phyloP scores from a whole-genome alignment of 2,888 invertebrate genomes.

The Drosophila paranaensis region DNA sequence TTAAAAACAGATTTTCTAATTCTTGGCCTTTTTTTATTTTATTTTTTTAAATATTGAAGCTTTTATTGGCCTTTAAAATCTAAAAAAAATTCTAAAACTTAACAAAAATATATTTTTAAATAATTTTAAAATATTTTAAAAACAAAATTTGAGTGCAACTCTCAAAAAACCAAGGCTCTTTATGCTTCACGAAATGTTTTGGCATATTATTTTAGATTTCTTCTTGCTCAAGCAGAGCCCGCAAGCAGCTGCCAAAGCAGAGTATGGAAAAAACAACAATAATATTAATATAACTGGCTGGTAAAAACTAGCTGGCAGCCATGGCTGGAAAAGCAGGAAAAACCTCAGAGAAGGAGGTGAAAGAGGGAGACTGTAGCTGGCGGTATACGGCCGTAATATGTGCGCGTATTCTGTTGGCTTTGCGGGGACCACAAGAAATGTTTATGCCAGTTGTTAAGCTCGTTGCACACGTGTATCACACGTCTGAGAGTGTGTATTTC shows the following conservation, averaged over 20 bases:
- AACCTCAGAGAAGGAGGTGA: not conserved
- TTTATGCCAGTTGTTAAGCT: slow-evolving; percentile 49
- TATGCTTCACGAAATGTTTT: not conserved
- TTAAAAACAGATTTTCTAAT: too few relatives aligned
- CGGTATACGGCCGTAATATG: slow-evolving; percentile 13
- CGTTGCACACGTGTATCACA: slow-evolving; percentile 10
- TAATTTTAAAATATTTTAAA: not conserved
- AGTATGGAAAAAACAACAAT: slow-evolving; percentile 21
- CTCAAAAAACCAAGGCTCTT: not conserved
- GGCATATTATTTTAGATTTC: not conserved
- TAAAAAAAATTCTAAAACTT: not conserved
- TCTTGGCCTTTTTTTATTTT: too few relatives aligned
- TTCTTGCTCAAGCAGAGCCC: not conserved
- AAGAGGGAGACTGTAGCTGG: not conserved
- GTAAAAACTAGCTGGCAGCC: slow-evolving; percentile 17
- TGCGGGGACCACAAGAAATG: slow-evolving; percentile 40
- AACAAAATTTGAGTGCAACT: not conserved
- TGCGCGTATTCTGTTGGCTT: slow-evolving; percentile 40
- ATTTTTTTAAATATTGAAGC: too few relatives aligned
- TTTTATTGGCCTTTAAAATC: too few relatives aligned
- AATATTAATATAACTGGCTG: slow-evolving; percentile 17
- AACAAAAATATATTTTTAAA: not conserved
- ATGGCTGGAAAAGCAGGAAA: not conserved
- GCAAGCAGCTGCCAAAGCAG: not conserved
- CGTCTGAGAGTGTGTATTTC: not conserved